These are phyloP conservation scores for Graphium colonna DNA, from an alignment of 2,888 invertebrate genomes.

Conservation along the genomic window DNA sequence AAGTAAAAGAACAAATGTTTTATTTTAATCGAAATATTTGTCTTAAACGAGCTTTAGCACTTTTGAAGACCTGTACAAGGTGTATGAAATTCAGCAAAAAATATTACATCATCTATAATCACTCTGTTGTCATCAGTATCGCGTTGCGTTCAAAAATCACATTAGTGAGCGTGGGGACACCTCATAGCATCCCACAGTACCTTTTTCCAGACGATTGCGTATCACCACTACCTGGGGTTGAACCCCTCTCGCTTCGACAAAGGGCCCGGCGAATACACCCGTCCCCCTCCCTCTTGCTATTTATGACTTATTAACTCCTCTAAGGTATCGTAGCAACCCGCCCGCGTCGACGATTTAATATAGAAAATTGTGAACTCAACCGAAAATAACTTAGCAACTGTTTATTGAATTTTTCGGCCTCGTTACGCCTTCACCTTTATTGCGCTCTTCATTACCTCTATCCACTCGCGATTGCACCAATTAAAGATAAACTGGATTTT, in stretches of 20 bases:
- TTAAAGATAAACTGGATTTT: too few species aligned
- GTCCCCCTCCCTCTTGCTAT: slow-evolving; percentile 57
- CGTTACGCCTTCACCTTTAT: slow-evolving; percentile 28
- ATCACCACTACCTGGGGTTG: slow-evolving; percentile 61
- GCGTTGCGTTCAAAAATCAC: slow-evolving; percentile 45
- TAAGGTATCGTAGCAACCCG: slow-evolving; percentile 77
- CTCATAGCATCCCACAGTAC: slow-evolving; percentile 61
- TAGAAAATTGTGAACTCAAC: slow-evolving; percentile 74
- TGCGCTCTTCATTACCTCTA: slow-evolving; percentile 15
- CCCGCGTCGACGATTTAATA: slow-evolving; percentile 68
- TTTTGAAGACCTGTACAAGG: too few species aligned
- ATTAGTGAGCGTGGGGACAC: slow-evolving; percentile 53
- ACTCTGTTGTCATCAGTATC: background rate
- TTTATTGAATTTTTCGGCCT: slow-evolving; percentile 69
- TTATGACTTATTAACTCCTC: slow-evolving; percentile 80
- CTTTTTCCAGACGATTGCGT: slow-evolving; percentile 77
- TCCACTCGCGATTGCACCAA: background rate
- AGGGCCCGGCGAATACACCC: slow-evolving; percentile 34
- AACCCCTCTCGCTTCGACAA: slow-evolving; percentile 44
- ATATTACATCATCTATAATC: background rate
- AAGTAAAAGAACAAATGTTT: too few species aligned
- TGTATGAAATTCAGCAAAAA: too few species aligned
- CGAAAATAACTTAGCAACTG: slow-evolving; percentile 59
- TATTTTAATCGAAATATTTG: too few species aligned
- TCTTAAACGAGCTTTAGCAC: too few species aligned